Conservation (phyloP, 37 sponge, comb jelly and placozoan species). For the Diacarnus erythraeanus region DNA sequence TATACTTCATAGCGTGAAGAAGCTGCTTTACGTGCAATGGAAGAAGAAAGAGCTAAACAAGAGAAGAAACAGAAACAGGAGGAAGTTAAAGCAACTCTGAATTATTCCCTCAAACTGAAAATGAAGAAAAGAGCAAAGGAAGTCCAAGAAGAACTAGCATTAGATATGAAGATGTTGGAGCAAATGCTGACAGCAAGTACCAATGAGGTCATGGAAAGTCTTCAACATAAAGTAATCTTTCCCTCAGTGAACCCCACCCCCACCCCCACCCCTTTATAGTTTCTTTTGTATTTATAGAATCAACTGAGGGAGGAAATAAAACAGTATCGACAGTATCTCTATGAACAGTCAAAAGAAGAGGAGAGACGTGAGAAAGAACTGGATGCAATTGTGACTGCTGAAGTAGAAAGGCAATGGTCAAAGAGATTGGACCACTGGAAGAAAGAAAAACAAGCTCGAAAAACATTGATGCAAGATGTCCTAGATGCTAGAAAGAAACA, state of each 20-base stretch:
- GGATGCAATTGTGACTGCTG: constrained; percentile 77
- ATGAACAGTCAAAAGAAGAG: constrained; percentile 76
- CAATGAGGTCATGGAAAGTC: constrained; percentile 77
- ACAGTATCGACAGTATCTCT: constrained; percentile 73
- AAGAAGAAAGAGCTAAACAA: constrained; percentile 68
- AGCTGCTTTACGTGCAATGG: constrained; percentile 69
- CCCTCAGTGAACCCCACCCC: not conserved
- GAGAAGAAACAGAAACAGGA: constrained; percentile 84
- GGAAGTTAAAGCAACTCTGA: constrained; percentile 68
- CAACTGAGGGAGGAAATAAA: constrained; percentile 75
- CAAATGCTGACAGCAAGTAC: constrained; percentile 72
- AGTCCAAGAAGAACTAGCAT: constrained; percentile 90
- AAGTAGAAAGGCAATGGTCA: constrained; percentile 91
- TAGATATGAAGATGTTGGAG: constrained; percentile 97
- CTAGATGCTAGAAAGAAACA: constrained; percentile 81
- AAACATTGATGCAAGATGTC: constrained; percentile 89
- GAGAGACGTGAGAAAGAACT: constrained; percentile 78
- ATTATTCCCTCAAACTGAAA: constrained; percentile 89
- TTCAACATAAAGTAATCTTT: constrained; percentile 67
- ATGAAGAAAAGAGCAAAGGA: constrained; percentile 87
- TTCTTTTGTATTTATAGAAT: constrained; percentile 53
- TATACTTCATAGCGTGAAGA: constrained; percentile 64
- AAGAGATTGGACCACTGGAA: constrained; percentile 89
- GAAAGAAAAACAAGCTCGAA: constrained; percentile 86
- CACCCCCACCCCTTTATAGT: not conserved